Evolutionary conservation across 1,140 invertebrate genomes (phyloP), one percentile per base, ranked within the genome.

Genomic region (Heliconius eleuchia): DNA sequence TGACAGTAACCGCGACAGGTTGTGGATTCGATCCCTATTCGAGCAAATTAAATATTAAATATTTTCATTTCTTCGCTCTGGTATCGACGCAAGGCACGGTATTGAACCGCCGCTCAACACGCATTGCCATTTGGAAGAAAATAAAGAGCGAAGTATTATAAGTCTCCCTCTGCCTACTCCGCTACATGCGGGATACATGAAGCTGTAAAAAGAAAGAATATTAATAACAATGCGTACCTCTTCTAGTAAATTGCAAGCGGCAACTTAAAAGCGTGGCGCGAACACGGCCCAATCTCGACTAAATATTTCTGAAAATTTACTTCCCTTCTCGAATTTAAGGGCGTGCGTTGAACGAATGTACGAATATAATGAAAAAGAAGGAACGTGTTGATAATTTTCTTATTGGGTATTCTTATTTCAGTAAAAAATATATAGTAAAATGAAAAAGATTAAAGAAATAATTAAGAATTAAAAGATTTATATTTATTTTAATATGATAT

Each of bases 231-330:
- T 30, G 9, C 23, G 9, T 66, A 27, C 13, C 60, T 30, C 60
- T 66, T 66, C 60, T 66, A 66, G 60, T 66, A 13, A n/a, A 66
- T 13, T 5, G 30, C 0, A 66, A 66, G 60, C 60, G 11, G 30
- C 11, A 27, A 66, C 23, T 66, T 66, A 27, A 66, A 66, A 66
- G 23, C 60, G 60, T 27, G 13, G 60, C 60, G 60, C 60, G 60
- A 13, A 66, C 23, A 66, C 60, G 60, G 8, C 60, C 60, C 60
- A 66, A 66, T 66, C 60, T 66, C 60, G 60, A 11, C 23, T 27
- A 27, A 66, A 66, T 27, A 66, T 66, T 66, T 66, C 60, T 27
- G 9, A 30, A 66, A 66, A 66, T 66, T 66, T 66, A 66, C 27
- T 66, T 66, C 60, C 60, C 4, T 30, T 66, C 60, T 13, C 27